Conservation (phyloP, 1,140 invertebrate genomes). For the Ladona fulva region DNA sequence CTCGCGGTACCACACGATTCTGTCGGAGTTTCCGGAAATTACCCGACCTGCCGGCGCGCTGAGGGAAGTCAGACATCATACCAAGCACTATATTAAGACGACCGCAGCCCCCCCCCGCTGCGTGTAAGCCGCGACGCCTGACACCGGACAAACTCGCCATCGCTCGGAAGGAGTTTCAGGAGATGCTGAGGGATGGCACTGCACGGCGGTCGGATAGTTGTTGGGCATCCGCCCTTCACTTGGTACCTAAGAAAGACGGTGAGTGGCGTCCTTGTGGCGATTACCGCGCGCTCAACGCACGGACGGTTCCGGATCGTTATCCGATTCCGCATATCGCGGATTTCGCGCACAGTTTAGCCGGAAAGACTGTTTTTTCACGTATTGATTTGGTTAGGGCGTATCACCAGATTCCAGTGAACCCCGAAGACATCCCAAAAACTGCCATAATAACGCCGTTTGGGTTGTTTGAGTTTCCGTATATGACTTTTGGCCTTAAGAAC, state of each 20-base stretch:
- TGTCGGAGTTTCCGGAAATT: slow-evolving; percentile 24
- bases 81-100: slow-evolving; percentile 28
- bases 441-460: slow-evolving; percentile 37
- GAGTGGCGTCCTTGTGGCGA: slow-evolving; percentile 30
- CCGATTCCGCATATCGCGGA: slow-evolving; percentile 26
- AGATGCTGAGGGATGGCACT: slow-evolving; percentile 23
- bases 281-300: slow-evolving; percentile 31
- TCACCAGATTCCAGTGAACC: slow-evolving; percentile 34
- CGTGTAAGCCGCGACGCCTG: slow-evolving; percentile 24
- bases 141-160: slow-evolving; percentile 22
- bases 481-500: too few relatives aligned
- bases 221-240: slow-evolving; percentile 33
- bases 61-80: slow-evolving; percentile 22
- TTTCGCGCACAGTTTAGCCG: slow-evolving; percentile 28
- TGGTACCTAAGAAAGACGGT: slow-evolving; percentile 31
- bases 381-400: slow-evolving; percentile 36
- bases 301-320: slow-evolving; percentile 27
- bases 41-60: slow-evolving; percentile 24
- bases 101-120: slow-evolving; percentile 25
- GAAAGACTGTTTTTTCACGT: slow-evolving; percentile 29
- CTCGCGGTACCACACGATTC: neutral
- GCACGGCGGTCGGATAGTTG: slow-evolving; percentile 20
- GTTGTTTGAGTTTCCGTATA: too few relatives aligned
- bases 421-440: slow-evolving; percentile 30
- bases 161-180: slow-evolving; percentile 26